Percentiles rank a stretch among this genome's conserved stretches.
Evolutionary conservation across 2,888 invertebrate species (phyloP).

Genomic region (Catocala fraxini): DNA sequence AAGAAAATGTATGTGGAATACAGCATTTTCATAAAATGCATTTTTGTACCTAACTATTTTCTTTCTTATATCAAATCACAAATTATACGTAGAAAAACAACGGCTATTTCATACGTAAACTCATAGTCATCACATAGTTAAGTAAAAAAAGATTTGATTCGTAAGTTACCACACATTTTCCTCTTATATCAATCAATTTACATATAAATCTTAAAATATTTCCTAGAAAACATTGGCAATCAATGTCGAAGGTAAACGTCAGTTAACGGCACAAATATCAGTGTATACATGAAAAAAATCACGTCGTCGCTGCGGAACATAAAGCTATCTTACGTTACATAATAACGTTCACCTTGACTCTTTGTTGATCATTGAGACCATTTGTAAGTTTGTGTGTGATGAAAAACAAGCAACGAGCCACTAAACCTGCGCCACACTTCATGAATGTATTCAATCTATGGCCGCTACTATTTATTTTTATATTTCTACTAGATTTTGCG

Average conservation of each 20-base stretch:
- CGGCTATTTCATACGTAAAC: no score
- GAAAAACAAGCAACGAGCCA: constrained; percentile 29
- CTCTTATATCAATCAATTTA: no score
- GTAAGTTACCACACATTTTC: no score
- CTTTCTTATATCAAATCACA: no score
- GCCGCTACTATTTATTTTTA: constrained; percentile 17
- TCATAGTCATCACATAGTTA: no score
- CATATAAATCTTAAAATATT: no score
- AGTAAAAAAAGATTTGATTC: no score
- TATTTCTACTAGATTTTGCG: neutral
- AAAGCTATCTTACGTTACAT: constrained; percentile 37
- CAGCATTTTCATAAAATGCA: no score
- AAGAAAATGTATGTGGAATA: no score
- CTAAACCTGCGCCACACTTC: constrained; percentile 6
- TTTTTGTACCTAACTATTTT: no score
- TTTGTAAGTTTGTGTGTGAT: constrained; percentile 19
- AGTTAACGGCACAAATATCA: constrained; percentile 8
- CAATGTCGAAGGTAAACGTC: constrained; percentile 8
- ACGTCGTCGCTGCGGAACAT: constrained; percentile 29
- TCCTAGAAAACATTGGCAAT: neutral
- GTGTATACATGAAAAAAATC: constrained; percentile 18
- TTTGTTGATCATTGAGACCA: constrained; percentile 35
- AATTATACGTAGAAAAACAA: no score
- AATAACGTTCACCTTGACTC: constrained; percentile 51
- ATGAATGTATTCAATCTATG: constrained; percentile 17